A percentile compares a stretch with the other conserved stretches of the same genome.
These are phyloP conservation scores for Ploceus nigricollis DNA, from an alignment of 2,113 vertebrate genomes.

Conservation along the genomic window DNA sequence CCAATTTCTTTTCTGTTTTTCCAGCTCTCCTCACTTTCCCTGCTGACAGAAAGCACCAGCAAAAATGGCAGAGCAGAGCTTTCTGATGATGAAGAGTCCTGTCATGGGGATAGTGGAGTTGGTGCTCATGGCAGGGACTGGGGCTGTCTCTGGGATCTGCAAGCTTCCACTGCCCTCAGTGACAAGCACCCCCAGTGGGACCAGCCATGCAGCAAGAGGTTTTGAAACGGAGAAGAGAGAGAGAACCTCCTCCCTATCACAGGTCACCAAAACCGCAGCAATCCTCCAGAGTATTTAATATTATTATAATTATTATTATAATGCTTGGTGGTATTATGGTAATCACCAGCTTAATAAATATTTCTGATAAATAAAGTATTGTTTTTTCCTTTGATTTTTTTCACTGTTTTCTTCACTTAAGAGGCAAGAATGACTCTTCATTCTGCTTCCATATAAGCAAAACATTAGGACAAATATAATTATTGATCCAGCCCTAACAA, in stretches of 20 bases:
- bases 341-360: neutral
- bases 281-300: neutral
- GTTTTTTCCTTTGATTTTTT: neutral
- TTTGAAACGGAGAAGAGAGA: neutral
- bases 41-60: neutral
- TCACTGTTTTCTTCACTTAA: neutral
- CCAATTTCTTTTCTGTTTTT: neutral
- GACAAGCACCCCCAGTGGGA: neutral
- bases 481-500: neutral
- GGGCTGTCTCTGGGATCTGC: neutral
- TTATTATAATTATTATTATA: neutral
- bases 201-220: neutral
- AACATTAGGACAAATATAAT: neutral
- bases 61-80: neutral
- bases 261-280: rapidly evolving
- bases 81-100: neutral
- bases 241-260: neutral
- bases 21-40: neutral
- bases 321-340: neutral
- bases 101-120: neutral
- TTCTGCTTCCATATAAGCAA: neutral
- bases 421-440: neutral
- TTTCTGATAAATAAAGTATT: neutral
- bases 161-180: neutral
- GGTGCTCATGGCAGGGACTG: neutral